Evolutionary conservation across 2,113 vertebrate genomes (phyloP).

Genomic region (Theropithecus gelada): DNA sequence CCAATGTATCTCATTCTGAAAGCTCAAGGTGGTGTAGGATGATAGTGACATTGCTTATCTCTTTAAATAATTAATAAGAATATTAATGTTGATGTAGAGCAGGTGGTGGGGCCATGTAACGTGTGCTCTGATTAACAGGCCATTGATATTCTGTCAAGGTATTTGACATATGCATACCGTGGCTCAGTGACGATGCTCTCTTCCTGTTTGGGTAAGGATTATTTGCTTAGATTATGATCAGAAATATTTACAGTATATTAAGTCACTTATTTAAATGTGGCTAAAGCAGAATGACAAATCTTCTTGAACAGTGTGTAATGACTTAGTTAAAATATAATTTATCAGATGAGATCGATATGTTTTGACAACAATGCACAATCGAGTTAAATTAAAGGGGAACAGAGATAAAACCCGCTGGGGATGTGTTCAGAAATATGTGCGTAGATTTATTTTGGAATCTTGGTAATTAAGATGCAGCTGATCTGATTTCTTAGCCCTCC

Average conservation of each 20-base stretch:
- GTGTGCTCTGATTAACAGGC: constrained; percentile 35
- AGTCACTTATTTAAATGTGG: constrained; percentile 58
- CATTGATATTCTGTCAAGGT: not conserved
- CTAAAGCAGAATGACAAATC: constrained; percentile 57
- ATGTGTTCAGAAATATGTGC: not conserved
- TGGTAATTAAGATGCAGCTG: not conserved
- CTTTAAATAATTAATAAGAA: not conserved
- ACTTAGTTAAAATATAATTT: constrained; percentile 72
- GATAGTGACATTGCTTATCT: not conserved
- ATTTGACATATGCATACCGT: not conserved
- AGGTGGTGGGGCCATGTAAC: constrained; percentile 17
- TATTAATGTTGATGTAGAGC: constrained; percentile 30
- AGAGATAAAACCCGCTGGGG: not conserved
- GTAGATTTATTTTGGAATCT: constrained; percentile 33
- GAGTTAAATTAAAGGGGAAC: constrained; percentile 65
- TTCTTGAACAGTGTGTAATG: constrained; percentile 49
- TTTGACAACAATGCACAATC: constrained; percentile 63
- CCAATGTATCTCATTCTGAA: constrained; percentile 35
- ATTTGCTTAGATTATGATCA: constrained; percentile 58
- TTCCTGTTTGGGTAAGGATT: constrained; percentile 19
- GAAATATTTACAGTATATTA: constrained; percentile 66
- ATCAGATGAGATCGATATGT: constrained; percentile 67
- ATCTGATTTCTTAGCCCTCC: not conserved
- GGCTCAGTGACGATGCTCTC: not conserved
- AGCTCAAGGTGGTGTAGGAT: not conserved